phyloP scores from a whole-genome alignment of 2,113 vertebrate genomes.

The Ctenomys sociabilis region DNA sequence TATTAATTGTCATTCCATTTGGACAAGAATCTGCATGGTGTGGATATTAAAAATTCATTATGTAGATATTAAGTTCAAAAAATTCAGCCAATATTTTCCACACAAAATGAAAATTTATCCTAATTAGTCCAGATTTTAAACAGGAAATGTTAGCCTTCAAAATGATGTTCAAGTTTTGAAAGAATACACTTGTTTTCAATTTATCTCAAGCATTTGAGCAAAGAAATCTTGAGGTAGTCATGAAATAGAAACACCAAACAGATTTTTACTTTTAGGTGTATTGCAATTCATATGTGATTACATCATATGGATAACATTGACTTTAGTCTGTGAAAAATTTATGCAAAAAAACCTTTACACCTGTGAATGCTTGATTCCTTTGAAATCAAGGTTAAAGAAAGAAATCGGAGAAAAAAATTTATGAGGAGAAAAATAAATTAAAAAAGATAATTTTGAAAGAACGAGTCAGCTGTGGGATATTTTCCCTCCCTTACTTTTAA shows the following conservation, averaged over 20 bases:
- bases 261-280: neutral
- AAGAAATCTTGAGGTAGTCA: neutral
- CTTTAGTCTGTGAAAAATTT: neutral
- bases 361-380: neutral
- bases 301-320: neutral
- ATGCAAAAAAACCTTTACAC: neutral
- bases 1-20: neutral
- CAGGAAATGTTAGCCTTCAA: neutral
- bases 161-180: slow-evolving; percentile 19
- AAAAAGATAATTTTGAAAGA: neutral
- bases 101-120: neutral
- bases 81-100: neutral
- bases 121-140: neutral
- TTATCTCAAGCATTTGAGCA: neutral
- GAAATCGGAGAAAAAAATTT: neutral
- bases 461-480: neutral
- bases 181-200: neutral
- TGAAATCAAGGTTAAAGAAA: neutral
- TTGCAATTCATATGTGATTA: neutral
- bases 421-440: neutral
- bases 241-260: neutral
- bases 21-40: neutral
- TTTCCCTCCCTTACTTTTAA: neutral
- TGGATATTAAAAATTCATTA: neutral
- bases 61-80: neutral